Evolutionary conservation across 1,140 invertebrate species (phyloP).

Genomic region (Heliconius melpomene): DNA sequence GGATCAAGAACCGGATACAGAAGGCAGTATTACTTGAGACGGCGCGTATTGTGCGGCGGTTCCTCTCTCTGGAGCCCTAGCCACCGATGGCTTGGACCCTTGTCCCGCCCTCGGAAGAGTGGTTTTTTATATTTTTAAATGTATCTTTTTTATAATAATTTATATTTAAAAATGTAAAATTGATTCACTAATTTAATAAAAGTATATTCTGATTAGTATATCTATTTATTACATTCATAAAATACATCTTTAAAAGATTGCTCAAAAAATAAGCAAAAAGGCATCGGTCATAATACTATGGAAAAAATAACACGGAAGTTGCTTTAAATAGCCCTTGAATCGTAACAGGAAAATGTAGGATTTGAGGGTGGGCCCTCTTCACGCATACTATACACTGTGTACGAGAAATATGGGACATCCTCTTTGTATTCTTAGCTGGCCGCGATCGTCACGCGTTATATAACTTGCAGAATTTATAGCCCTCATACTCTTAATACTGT

Average conservation of each 20-base stretch:
- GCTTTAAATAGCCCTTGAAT: slow-evolving; percentile 5
- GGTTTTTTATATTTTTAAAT: too few relatives aligned
- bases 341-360: slow-evolving; percentile 8
- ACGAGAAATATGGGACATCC: not conserved
- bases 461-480: slow-evolving; percentile 26
- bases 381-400: not conserved
- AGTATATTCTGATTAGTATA: too few relatives aligned
- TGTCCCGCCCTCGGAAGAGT: too few relatives aligned
- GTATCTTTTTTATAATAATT: too few relatives aligned
- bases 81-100: too few relatives aligned
- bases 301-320: not conserved
- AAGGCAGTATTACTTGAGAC: too few relatives aligned
- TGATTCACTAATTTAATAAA: too few relatives aligned
- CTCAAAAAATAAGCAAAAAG: not conserved
- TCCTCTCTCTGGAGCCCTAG: too few relatives aligned
- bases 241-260: not conserved
- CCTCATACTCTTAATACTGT: slow-evolving; percentile 16
- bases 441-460: slow-evolving; percentile 31
- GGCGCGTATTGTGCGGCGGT: too few relatives aligned
- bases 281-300: not conserved
- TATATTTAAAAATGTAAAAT: too few relatives aligned
- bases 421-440: slow-evolving; percentile 20
- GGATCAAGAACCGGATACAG: too few relatives aligned
- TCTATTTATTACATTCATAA: too few relatives aligned
- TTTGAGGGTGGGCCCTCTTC: not conserved